Base-by-base conservation (phyloP, 2,113 vertebrate genomes). In the Gallinago paraguaiae region DNA sequence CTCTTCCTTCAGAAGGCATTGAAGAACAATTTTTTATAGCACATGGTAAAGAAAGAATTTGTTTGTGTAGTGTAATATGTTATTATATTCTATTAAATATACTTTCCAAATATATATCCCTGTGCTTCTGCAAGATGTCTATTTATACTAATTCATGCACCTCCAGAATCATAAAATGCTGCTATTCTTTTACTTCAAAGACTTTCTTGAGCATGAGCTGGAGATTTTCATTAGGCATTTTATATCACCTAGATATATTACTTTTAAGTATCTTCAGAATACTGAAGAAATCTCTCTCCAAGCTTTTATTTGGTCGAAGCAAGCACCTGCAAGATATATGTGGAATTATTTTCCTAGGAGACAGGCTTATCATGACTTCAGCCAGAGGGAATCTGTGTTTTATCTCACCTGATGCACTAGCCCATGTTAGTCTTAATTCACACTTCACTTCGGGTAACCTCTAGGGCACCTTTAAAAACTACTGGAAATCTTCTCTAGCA, bases 111-210 rank as follows among this genome's bases (percentile, higher is more conserved):
- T 84, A 79, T 50, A 69, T 35, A 57, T 72, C 25, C 24, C 59
- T 31, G 39, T 69, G 25, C 43, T 92, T 75, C 61, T 60, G 48
- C 33, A 84, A 88, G 69, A 57, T 35, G 7, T 16, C 60, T 88
- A 70, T 82, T 91, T 94, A 92, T 79, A 46, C 45, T 81, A 68
- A 93, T 90, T 93, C 82, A 72, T 79, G 91, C 54, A 69, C 57
- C 53, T 87, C 28, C 37, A 79, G n/a, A 92, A 92, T 91, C 76
- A 93, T 83, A 91, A 89, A 97, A 92, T 75, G 46, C 53, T 92
- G 14, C 50, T 91, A 31, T 87, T 92, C 54, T 93, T 92, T 93
- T 92, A 91, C 88, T 92, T 94, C 92, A 96, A 92, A 97, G 86
- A 25, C 70, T 87, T 86, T 76, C 25, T 71, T 76, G 22, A 94